Conservation (phyloP, 2,113 vertebrate species). For the Emydura subglobosa region DNA sequence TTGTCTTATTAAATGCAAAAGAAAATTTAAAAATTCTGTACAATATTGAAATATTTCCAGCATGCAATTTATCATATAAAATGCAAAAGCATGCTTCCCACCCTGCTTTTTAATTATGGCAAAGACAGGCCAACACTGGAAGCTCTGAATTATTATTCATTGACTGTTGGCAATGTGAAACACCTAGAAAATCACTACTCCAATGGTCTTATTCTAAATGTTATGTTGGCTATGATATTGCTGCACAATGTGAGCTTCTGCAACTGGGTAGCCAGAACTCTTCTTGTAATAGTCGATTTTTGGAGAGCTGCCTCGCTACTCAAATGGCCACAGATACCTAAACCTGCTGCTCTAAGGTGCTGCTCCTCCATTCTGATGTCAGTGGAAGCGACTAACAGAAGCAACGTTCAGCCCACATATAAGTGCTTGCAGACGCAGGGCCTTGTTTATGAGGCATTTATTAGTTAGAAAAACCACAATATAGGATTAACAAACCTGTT, state of each 20-base stretch:
- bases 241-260: neutral
- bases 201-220: constrained; percentile 19
- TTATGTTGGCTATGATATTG: neutral
- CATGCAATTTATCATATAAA: neutral
- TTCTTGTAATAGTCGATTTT: neutral
- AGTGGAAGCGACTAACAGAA: neutral
- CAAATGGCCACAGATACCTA: neutral
- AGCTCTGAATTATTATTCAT: neutral
- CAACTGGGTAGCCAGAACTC: neutral
- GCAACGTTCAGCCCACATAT: neutral
- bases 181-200: constrained; percentile 26
- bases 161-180: constrained; percentile 33
- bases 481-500: constrained; percentile 21
- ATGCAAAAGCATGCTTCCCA: neutral
- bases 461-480: constrained; percentile 35
- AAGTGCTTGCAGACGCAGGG: neutral
- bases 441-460: neutral
- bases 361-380: constrained; percentile 22
- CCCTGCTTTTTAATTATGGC: constrained; percentile 7
- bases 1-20: neutral
- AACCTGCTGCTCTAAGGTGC: neutral
- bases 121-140: rapidly evolving
- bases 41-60: neutral
- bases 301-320: neutral
- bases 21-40: rapidly evolving